Percentiles rank a stretch among this genome's conserved stretches.
Evolutionary conservation across 2,888 invertebrate species (phyloP).

Genomic region (Eudemis profundana): DNA sequence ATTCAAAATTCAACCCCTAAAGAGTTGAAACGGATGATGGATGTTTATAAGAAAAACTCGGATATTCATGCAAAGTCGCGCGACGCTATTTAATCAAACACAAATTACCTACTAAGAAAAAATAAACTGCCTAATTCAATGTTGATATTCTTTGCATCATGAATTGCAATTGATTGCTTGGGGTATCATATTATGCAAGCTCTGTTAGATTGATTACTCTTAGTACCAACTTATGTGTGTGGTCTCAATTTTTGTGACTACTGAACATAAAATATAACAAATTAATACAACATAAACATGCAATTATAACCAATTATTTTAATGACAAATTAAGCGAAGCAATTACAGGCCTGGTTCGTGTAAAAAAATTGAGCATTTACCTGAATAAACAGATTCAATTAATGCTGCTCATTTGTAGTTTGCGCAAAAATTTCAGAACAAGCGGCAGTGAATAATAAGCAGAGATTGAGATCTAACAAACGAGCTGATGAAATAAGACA

Average conservation of each 20-base stretch:
- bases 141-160: too few species aligned
- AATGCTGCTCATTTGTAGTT: conserved; percentile 51
- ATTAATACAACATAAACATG: conserved; percentile 12
- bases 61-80: too few species aligned
- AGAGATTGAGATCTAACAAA: conserved; percentile 78
- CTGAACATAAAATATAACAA: neutral
- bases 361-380: conserved; percentile 15
- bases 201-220: too few species aligned
- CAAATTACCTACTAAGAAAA: too few species aligned
- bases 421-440: conserved; percentile 56
- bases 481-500: conserved; percentile 79
- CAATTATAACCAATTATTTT: conserved; percentile 40
- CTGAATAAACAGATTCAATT: conserved; percentile 11
- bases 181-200: neutral
- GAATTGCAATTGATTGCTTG: too few species aligned
- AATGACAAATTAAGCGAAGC: conserved; percentile 42
- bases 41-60: too few species aligned
- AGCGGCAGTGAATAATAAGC: conserved; percentile 72
- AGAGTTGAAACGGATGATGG: too few species aligned
- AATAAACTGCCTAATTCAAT: too few species aligned
- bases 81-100: too few species aligned
- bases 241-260: neutral
- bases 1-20: too few species aligned
- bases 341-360: conserved; percentile 8
- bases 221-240: too few species aligned